These are phyloP conservation scores for Nasonia giraulti DNA, from an alignment of 1,140 invertebrate species.

Conservation along the genomic window DNA sequence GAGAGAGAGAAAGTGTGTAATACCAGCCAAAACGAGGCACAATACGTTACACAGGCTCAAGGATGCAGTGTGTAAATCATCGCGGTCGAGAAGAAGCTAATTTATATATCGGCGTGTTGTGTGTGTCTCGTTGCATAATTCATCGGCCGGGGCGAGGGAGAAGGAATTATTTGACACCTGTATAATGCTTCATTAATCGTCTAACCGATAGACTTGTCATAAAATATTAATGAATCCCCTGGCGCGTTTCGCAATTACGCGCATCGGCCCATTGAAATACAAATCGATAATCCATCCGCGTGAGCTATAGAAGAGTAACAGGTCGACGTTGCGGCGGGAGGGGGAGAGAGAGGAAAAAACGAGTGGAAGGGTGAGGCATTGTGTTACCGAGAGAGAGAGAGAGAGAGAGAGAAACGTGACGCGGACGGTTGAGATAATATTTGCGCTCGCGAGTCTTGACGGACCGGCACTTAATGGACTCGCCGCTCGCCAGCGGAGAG, in stretches of 20 bases:
- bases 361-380: background rate
- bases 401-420: background rate
- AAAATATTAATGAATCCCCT: background rate
- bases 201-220: background rate
- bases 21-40: background rate
- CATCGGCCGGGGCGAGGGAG: background rate
- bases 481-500: background rate
- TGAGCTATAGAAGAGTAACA: background rate
- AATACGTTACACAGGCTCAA: background rate
- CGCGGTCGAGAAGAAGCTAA: background rate
- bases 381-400: background rate
- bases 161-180: conserved; percentile 4
- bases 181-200: conserved; percentile 4
- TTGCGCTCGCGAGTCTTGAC: background rate
- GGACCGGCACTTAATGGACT: background rate
- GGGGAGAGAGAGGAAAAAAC: background rate
- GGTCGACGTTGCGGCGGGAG: background rate
- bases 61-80: background rate
- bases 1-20: background rate
- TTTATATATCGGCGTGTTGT: background rate
- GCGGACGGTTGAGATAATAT: conserved; percentile 13
- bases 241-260: background rate
- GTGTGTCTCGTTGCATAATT: background rate
- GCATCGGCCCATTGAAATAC: background rate
- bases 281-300: background rate